phyloP scores from a whole-genome alignment of 1,140 invertebrate genomes.

The Caenorhabditis tropicalis region DNA sequence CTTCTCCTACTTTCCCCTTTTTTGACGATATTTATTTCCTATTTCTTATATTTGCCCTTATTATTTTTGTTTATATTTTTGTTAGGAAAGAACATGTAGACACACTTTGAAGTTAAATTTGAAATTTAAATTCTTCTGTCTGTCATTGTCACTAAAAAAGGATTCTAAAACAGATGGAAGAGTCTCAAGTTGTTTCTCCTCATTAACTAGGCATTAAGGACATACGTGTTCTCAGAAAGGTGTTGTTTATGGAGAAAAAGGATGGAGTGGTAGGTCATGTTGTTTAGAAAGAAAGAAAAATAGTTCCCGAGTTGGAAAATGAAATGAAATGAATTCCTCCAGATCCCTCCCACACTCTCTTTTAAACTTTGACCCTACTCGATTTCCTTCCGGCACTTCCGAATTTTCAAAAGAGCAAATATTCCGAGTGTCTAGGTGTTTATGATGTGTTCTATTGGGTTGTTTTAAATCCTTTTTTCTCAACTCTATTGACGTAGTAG shows the following conservation, averaged over 20 bases:
- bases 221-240: neutral
- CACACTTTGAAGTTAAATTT: no score
- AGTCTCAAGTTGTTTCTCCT: no score
- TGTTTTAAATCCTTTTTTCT: neutral
- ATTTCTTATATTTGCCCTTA: no score
- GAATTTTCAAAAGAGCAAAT: neutral
- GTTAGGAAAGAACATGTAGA: no score
- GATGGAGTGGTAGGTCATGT: neutral
- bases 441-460: neutral
- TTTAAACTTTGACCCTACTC: constrained; percentile 4
- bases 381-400: neutral
- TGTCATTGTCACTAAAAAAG: no score
- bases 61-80: no score
- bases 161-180: no score
- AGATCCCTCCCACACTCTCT: neutral
- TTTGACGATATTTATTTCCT: neutral
- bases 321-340: neutral
- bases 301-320: neutral
- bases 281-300: neutral
- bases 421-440: neutral
- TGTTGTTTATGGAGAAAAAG: neutral
- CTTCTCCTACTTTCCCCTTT: neutral
- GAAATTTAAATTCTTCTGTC: no score
- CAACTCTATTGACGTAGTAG: neutral
- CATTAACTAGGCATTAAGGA: neutral